Evolutionary conservation across 2,113 vertebrate species (phyloP).

Genomic region (Cnemophilus loriae): DNA sequence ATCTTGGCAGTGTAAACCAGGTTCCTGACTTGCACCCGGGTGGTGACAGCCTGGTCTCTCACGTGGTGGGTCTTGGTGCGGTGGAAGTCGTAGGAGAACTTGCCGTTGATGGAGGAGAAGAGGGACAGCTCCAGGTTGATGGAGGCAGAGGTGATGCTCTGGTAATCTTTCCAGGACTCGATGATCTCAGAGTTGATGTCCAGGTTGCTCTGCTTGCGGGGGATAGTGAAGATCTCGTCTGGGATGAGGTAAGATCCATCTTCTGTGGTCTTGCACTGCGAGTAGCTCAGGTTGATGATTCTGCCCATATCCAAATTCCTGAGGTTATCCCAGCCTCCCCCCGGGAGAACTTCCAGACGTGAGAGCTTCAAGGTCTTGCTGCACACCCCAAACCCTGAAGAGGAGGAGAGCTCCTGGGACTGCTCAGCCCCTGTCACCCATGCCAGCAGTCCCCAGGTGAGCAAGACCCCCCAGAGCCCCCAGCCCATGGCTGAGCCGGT

Average conservation of each 20-base stretch:
- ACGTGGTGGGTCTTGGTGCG: constrained; percentile 86
- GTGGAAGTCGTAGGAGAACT: constrained; percentile 79
- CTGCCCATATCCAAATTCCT: constrained; percentile 86
- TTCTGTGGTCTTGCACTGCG: constrained; percentile 83
- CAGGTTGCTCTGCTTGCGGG: constrained; percentile 82
- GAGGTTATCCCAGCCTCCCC: constrained; percentile 93
- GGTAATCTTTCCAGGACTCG: constrained; percentile 82
- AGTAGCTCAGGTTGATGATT: constrained; percentile 83
- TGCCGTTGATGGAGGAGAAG: constrained; percentile 76
- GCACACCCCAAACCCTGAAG: constrained; percentile 68
- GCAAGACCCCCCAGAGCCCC: not conserved
- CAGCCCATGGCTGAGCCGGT: not conserved
- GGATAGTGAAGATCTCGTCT: constrained; percentile 82
- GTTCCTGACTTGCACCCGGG: constrained; percentile 85
- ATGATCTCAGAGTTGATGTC: constrained; percentile 88
- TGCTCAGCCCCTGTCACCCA: not conserved
- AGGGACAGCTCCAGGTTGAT: constrained; percentile 82
- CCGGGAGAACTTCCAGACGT: constrained; percentile 84
- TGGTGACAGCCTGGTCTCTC: constrained; percentile 74
- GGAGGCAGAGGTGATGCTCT: constrained; percentile 75
- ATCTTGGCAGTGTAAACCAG: constrained; percentile 82
- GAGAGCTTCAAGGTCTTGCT: constrained; percentile 62
- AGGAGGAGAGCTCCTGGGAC: not conserved
- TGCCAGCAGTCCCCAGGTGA: not conserved
- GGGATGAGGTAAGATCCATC: constrained; percentile 87